Conservation (phyloP, 2,888 invertebrate species). For the Clivina fossor region DNA sequence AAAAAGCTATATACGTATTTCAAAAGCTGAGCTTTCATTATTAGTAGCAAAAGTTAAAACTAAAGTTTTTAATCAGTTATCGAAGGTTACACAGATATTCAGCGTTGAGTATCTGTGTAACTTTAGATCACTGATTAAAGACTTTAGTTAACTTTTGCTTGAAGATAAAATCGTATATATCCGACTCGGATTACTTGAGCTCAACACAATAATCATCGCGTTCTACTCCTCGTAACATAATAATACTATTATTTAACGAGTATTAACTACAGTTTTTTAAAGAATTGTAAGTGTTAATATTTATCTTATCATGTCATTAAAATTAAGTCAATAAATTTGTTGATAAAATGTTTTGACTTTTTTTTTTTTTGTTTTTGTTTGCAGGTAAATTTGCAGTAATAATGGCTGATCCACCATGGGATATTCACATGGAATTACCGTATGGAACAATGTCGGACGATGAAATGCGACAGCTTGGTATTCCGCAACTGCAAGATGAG, state of each 20-base stretch:
- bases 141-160: constrained; percentile 9
- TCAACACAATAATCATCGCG: too few relatives aligned
- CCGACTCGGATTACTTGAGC: too few relatives aligned
- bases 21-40: too few relatives aligned
- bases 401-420: constrained; percentile 99
- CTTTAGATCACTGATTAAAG: too few relatives aligned
- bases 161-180: too few relatives aligned
- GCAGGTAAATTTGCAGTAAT: constrained; percentile 95
- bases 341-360: too few relatives aligned
- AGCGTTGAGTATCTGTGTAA: neutral
- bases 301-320: constrained; percentile 6
- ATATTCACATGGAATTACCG: constrained; percentile 98
- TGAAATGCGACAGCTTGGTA: constrained; percentile 94
- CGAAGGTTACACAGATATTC: neutral
- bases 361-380: constrained; percentile 28
- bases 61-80: too few relatives aligned
- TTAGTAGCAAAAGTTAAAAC: neutral
- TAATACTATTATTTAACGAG: constrained; percentile 3
- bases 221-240: too few relatives aligned
- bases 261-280: neutral
- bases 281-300: neutral
- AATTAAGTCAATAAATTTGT: too few relatives aligned
- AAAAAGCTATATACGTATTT: too few relatives aligned
- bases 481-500: constrained; percentile 92
- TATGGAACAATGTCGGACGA: constrained; percentile 99